Base-by-base conservation (phyloP, 2,797 vertebrate species). In the Enteromius thamalakanensis region DNA sequence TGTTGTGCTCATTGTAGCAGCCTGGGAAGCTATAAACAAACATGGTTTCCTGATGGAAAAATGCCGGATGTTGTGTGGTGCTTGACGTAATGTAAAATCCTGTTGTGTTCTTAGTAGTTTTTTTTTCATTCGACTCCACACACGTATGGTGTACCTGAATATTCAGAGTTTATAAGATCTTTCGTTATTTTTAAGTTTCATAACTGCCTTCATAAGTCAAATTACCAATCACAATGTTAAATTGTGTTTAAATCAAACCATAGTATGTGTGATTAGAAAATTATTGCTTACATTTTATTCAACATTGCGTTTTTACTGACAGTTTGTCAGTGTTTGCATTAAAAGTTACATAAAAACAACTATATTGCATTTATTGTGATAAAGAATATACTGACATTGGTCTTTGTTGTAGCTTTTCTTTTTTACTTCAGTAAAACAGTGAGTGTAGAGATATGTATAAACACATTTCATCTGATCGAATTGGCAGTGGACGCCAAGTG, bases 361-460 rank as follows among this genome's bases (percentile, higher is more conserved):
- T 6, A 21, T n/a, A 49, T 21, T 32, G 3, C 6, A 37, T 67
- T 65, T n/a, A 76, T 42, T 77, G 4, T 19, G 47, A 47, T 29
- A 17, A 2, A 29, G 8, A 37, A 37, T 37, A 37, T 37, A 37
- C 34, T 37, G 5, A 37, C 15, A 11, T 4, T 19, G 4, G 11
- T 68, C 0, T 65, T 34, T 29, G 15, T 15, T 9, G 23, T 15
- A 29, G 23, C 69, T 4, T 76, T 76, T 6, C 14, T 62, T 40
- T 23, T 49, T 26, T 3, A 8, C 37, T 26, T 45, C 42, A n/a
- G 17, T 49, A 78, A 49, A 34, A 21, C 76, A 49, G 32, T 7
- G 68, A 60, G 71, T 5, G 40, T 29, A 55, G 47, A 32, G 19
- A 77, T 40, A 12, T 58, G 82, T 77, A 60, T 34, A 32, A 77